Percentiles rank a stretch among this genome's conserved stretches.
Conservation (phyloP, 2,113 vertebrate genomes). For the Mustelus asterias region DNA sequence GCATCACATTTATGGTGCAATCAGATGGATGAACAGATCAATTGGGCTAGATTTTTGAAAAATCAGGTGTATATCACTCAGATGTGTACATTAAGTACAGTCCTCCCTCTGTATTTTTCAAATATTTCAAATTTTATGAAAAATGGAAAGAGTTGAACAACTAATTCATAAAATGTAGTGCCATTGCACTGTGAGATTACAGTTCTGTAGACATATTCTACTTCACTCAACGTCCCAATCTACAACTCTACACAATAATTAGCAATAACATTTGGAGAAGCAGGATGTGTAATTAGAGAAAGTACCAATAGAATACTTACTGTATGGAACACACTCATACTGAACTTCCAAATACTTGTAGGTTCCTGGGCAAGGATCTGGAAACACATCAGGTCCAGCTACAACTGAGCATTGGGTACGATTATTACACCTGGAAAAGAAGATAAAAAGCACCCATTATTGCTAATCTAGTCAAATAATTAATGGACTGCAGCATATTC, state of each 20-base stretch:
- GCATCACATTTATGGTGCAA: neutral
- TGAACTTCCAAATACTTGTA: constrained; percentile 96
- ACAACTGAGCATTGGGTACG: constrained; percentile 91
- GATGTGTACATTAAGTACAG: neutral
- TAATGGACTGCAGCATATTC: neutral
- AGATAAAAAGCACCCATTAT: constrained; percentile 5
- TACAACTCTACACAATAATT: neutral
- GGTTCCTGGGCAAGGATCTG: constrained; percentile 87
- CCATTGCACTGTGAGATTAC: neutral
- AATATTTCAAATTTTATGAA: neutral
- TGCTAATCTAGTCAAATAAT: neutral
- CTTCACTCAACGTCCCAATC: neutral
- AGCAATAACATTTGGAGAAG: neutral
- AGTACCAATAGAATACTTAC: constrained; percentile 65
- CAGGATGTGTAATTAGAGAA: neutral
- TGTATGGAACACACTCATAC: constrained; percentile 94
- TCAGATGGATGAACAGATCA: neutral
- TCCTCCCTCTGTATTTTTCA: neutral
- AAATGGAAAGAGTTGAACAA: neutral
- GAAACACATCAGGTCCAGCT: constrained; percentile 87
- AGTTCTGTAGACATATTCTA: no score
- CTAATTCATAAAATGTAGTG: neutral
- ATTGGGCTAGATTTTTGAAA: neutral
- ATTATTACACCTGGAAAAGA: constrained; percentile 83
- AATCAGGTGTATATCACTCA: neutral